A percentile compares a stretch with the other conserved stretches of the same genome.
These are phyloP conservation scores for Emmelina monodactyla DNA, from an alignment of 2,888 invertebrate genomes.

Conservation along the genomic window DNA sequence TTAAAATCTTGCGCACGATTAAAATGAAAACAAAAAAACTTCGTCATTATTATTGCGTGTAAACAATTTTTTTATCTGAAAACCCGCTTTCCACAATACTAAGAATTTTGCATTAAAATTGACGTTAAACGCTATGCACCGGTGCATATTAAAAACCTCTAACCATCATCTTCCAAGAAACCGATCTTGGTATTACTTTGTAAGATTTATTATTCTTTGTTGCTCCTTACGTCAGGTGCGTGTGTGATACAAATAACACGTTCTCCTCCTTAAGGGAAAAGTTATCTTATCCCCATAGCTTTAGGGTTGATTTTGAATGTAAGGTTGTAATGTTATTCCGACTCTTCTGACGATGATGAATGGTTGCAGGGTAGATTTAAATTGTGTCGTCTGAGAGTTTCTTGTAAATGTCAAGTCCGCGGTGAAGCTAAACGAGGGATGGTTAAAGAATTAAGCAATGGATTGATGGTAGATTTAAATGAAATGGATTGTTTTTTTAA, in stretches of 20 bases:
- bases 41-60: too few relatives aligned
- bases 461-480: too few relatives aligned
- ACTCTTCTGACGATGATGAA: background rate
- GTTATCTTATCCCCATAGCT: background rate
- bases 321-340: constrained; percentile 1
- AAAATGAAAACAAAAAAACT: too few relatives aligned
- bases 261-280: background rate
- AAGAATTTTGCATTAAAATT: too few relatives aligned
- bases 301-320: background rate
- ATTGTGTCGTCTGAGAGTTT: background rate
- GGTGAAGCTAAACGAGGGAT: background rate
- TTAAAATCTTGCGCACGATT: too few relatives aligned
- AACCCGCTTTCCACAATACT: too few relatives aligned
- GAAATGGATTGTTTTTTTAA: too few relatives aligned
- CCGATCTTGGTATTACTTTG: constrained; percentile 30
- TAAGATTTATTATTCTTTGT: constrained; percentile 34
- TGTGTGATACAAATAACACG: background rate
- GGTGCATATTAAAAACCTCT: too few relatives aligned
- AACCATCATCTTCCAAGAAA: too few relatives aligned
- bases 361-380: background rate
- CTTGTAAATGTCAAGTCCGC: background rate
- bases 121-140: too few relatives aligned
- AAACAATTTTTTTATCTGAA: too few relatives aligned
- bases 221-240: constrained; percentile 24
- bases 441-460: background rate